phyloP scores from a whole-genome alignment of 2,888 invertebrate species.

The Lycia hirtaria region DNA sequence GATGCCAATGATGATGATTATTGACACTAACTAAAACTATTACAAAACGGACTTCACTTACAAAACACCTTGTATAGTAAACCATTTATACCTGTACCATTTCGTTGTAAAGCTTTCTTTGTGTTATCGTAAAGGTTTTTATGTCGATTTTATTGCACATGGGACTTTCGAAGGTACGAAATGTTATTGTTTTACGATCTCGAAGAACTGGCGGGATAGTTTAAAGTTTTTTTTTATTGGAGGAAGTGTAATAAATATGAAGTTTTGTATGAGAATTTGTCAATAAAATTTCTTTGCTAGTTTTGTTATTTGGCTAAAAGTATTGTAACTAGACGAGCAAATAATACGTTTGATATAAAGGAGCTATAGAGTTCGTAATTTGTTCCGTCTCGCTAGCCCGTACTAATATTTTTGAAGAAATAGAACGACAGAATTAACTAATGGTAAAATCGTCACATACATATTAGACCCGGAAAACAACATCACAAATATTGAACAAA shows the following conservation, averaged over 20 bases:
- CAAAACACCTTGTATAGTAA: background rate
- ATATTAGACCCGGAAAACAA: too few species aligned
- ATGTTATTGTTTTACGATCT: conserved; percentile 37
- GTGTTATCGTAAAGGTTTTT: conserved; percentile 20
- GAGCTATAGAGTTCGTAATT: too few species aligned
- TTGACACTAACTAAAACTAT: too few species aligned
- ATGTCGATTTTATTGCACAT: conserved; percentile 31
- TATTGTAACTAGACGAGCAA: background rate
- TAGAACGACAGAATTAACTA: too few species aligned
- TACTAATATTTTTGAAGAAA: too few species aligned
- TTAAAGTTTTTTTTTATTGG: conserved; percentile 22
- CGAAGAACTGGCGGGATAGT: conserved; percentile 26
- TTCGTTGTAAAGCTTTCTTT: conserved; percentile 22
- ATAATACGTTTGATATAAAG: too few species aligned
- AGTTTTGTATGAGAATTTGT: background rate
- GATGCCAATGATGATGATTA: too few species aligned
- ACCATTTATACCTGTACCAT: conserved; percentile 30
- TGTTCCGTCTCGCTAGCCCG: too few species aligned
- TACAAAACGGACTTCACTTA: too few species aligned
- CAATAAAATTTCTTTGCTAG: background rate
- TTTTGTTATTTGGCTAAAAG: background rate
- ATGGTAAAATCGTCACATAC: too few species aligned
- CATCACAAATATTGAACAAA: too few species aligned
- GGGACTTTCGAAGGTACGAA: conserved; percentile 28
- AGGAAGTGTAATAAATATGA: background rate